Conservation (phyloP, 2,888 invertebrate species). For the Parnassius apollo region DNA sequence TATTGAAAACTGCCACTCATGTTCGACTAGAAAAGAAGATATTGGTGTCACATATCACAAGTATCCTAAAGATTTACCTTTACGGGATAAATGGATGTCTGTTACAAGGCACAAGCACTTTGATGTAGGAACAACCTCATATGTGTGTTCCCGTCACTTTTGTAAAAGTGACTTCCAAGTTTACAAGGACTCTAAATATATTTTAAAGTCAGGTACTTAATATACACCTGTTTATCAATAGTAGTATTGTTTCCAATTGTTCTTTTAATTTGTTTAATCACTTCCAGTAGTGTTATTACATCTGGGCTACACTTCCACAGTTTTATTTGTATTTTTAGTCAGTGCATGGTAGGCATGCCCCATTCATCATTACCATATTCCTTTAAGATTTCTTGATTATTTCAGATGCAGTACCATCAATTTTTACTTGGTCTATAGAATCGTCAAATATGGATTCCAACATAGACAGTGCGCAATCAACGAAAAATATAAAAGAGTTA, state of each 20-base stretch:
- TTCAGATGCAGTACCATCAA: slow-evolving; percentile 85
- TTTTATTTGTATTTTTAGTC: slow-evolving; percentile 17
- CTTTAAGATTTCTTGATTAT: slow-evolving; percentile 27
- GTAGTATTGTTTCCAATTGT: slow-evolving; percentile 21
- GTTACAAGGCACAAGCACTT: slow-evolving; percentile 80
- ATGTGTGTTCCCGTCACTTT: slow-evolving; percentile 89
- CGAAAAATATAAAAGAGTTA: slow-evolving; percentile 23
- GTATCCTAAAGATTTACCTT: slow-evolving; percentile 83
- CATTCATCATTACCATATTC: no score
- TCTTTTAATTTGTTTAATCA: slow-evolving; percentile 17
- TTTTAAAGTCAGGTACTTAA: slow-evolving; percentile 81
- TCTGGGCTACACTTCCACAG: background rate
- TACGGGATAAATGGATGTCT: slow-evolving; percentile 84
- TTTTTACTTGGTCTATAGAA: slow-evolving; percentile 82
- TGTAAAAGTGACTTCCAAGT: slow-evolving; percentile 86
- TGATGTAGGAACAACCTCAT: slow-evolving; percentile 78
- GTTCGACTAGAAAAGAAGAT: slow-evolving; percentile 82
- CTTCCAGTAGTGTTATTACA: slow-evolving; percentile 3
- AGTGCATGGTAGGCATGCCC: slow-evolving; percentile 13
- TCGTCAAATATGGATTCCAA: slow-evolving; percentile 33
- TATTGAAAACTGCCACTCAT: slow-evolving; percentile 82
- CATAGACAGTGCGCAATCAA: slow-evolving; percentile 20
- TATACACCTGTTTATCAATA: slow-evolving; percentile 28
- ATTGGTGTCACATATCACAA: slow-evolving; percentile 88
- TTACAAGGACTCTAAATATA: slow-evolving; percentile 85